A percentile compares a stretch with the other conserved stretches of the same genome.
Evolutionary conservation across 35 echinoderm and acorn worm species (phyloP).

Genomic region (Apostichopus californicus): DNA sequence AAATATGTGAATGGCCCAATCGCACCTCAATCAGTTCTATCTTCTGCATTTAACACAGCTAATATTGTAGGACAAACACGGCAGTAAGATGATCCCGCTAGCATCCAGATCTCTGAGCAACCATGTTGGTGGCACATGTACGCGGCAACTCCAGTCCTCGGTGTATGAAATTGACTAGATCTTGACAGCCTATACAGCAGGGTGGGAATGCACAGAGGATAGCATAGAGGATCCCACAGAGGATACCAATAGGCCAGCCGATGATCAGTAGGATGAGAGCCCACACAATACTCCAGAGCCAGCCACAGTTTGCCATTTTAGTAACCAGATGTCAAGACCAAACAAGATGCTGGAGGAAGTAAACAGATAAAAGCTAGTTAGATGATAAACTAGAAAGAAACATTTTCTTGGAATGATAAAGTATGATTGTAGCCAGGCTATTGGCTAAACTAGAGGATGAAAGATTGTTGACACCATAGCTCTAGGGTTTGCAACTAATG

Average conservation of each 20-base stretch:
- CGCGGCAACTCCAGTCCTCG: slow-evolving; percentile 81
- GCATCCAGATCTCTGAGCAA: slow-evolving; percentile 91
- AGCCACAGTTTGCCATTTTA: slow-evolving; percentile 99
- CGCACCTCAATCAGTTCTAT: neutral
- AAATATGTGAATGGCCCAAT: too few relatives aligned
- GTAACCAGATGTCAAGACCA: neutral
- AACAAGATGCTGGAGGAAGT: neutral
- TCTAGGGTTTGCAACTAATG: too few relatives aligned
- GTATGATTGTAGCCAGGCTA: too few relatives aligned
- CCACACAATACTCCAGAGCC: slow-evolving; percentile 98
- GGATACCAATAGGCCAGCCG: slow-evolving; percentile 93
- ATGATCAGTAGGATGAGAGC: slow-evolving; percentile 80
- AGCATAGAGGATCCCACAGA: slow-evolving; percentile 91
- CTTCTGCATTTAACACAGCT: neutral
- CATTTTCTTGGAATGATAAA: too few relatives aligned
- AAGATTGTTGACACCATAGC: too few relatives aligned
- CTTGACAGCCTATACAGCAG: slow-evolving; percentile 91
- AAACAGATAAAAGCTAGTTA: neutral
- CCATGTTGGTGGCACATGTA: slow-evolving; percentile 92
- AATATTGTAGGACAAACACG: neutral
- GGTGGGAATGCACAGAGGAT: slow-evolving; percentile 98
- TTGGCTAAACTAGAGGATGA: too few relatives aligned
- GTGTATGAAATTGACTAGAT: slow-evolving; percentile 91
- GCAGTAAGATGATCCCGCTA: neutral
- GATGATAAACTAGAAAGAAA: too few relatives aligned